These are phyloP conservation scores for Stigmatopora argus DNA, from an alignment of 2,113 vertebrate genomes.

Conservation along the genomic window DNA sequence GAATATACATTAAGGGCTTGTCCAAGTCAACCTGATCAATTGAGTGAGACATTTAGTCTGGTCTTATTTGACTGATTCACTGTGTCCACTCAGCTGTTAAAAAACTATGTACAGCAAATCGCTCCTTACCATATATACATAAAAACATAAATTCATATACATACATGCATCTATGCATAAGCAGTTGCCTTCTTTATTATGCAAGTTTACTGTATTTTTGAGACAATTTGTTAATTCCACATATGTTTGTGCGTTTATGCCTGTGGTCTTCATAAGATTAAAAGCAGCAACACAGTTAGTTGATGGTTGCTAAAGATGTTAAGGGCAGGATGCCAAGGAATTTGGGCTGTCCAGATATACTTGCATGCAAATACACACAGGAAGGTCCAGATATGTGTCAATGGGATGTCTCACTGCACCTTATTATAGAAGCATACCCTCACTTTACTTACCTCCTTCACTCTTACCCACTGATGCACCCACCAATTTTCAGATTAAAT, in stretches of 20 bases:
- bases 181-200: slow-evolving; percentile 11
- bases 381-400: not conserved
- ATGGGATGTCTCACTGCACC: not conserved
- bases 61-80: slow-evolving; percentile 62
- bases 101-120: slow-evolving; percentile 58
- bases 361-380: slow-evolving; percentile 8
- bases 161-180: slow-evolving; percentile 46
- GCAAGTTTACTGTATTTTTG: slow-evolving; percentile 15
- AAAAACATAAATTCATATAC: no score
- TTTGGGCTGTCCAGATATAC: slow-evolving; percentile 8
- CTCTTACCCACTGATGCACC: no score
- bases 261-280: slow-evolving; percentile 40
- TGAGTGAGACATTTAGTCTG: slow-evolving; percentile 59
- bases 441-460: no score
- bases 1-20: slow-evolving; percentile 40
- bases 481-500: no score
- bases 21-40: slow-evolving; percentile 58
- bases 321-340: slow-evolving; percentile 50
- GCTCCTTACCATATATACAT: slow-evolving; percentile 15
- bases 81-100: slow-evolving; percentile 60
- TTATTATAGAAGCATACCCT: no score
- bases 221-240: slow-evolving; percentile 16
- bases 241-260: slow-evolving; percentile 19
- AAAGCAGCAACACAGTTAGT: slow-evolving; percentile 19
- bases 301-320: slow-evolving; percentile 33